phyloP scores from a whole-genome alignment of 2,888 invertebrate species.

The Corythucha ciliata region DNA sequence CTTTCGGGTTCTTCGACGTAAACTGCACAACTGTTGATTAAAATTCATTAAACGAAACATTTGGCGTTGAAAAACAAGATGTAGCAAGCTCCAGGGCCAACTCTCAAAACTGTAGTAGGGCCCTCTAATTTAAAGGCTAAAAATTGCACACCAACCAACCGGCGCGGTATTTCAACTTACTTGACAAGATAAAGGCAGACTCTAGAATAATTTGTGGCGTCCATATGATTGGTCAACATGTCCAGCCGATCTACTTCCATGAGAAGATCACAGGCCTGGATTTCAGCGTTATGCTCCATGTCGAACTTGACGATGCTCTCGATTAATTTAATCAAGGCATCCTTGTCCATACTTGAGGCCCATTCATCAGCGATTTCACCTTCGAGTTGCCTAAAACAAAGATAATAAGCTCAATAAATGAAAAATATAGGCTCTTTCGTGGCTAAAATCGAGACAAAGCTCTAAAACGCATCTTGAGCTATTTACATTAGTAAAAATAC shows the following conservation, averaged over 20 bases:
- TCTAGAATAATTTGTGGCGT: slow-evolving; percentile 77
- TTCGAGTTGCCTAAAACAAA: slow-evolving; percentile 62
- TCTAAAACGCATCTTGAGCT: too few species aligned
- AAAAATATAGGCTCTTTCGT: neutral
- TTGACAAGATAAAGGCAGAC: slow-evolving; percentile 84
- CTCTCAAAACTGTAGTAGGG: too few species aligned
- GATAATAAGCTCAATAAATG: neutral
- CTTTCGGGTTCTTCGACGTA: slow-evolving; percentile 95
- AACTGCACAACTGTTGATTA: slow-evolving; percentile 80
- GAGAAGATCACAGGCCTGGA: slow-evolving; percentile 94
- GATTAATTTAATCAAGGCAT: slow-evolving; percentile 63
- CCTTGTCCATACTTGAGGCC: slow-evolving; percentile 43
- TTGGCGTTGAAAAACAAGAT: too few species aligned
- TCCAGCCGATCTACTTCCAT: slow-evolving; percentile 94
- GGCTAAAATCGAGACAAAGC: too few species aligned
- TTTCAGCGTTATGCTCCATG: slow-evolving; percentile 96
- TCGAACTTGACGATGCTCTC: slow-evolving; percentile 86
- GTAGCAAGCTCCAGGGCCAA: too few species aligned
- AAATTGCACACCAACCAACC: neutral
- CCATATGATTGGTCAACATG: slow-evolving; percentile 75
- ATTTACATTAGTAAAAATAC: too few species aligned
- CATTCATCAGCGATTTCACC: slow-evolving; percentile 86
- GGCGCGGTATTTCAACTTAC: slow-evolving; percentile 37
- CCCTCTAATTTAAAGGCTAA: too few species aligned
- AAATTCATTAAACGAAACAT: too few species aligned